Evolutionary conservation across 2,113 vertebrate genomes (phyloP).

Genomic region (Cacatua alba): DNA sequence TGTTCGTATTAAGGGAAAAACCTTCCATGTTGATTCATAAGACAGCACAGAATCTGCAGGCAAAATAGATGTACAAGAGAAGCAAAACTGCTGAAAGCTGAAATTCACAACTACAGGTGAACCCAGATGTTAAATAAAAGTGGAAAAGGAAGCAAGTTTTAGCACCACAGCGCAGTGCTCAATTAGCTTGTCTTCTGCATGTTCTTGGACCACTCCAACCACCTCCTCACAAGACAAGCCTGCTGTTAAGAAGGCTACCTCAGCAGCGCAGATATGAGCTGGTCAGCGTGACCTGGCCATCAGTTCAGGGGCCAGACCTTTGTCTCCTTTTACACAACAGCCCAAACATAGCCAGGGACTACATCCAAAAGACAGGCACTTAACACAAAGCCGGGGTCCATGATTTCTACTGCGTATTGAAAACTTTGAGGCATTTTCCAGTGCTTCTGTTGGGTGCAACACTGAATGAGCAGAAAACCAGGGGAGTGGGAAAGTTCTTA

Average conservation of each 20-base stretch:
- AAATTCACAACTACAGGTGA: background rate
- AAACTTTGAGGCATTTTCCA: background rate
- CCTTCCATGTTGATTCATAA: background rate
- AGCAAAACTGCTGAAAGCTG: background rate
- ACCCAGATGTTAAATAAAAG: background rate
- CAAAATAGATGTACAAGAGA: background rate
- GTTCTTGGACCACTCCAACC: background rate
- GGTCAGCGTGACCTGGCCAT: fast-evolving
- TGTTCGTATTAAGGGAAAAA: background rate
- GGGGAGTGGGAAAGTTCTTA: background rate
- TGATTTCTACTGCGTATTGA: background rate
- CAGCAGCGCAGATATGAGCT: background rate
- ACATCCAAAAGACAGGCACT: background rate
- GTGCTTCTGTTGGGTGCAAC: background rate
- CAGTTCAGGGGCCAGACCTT: background rate
- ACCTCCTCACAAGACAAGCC: background rate
- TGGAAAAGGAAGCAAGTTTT: background rate
- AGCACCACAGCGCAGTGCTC: background rate
- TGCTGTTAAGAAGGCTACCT: background rate
- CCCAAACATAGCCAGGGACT: background rate
- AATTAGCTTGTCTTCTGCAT: background rate
- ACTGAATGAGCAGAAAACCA: background rate
- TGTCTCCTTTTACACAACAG: background rate
- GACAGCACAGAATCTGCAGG: background rate
- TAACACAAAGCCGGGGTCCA: background rate